Evolutionary conservation across 2,113 vertebrate genomes (phyloP), one percentile per base, ranked within the genome.

Genomic region (Sminthopsis crassicaudata): DNA sequence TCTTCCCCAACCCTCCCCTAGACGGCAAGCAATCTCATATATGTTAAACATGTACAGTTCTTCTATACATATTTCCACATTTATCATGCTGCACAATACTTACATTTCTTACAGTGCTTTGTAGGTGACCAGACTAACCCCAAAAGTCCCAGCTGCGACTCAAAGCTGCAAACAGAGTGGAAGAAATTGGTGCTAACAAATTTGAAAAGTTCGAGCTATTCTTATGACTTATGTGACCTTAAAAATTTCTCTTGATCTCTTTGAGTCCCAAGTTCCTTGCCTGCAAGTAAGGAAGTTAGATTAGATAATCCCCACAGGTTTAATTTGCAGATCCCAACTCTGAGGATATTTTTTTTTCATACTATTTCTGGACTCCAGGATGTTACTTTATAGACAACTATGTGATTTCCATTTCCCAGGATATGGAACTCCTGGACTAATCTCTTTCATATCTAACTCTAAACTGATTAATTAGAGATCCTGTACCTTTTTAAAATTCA

Each of bases 51-150:
- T 51, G 50, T 51, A 51, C 50, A 51, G 10, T 51, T 10, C 50
- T 51, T 51, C 50, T 51, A 51, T 51, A 51, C 50, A 51, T 51
- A 51, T 51, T 51, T 51, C 50, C 50, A 51, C 50, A 51, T 51
- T 51, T 51, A 51, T 51, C 50, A 51, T 1, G 9, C 50, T 51
- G 6, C 9, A 51, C 50, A 51, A 51, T 51, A 92, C 60, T 93
- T 91, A 95, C 46, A 0, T 9, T 96, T 93, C 60, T 46, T 24
- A 93, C 36, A 90, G 2, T 93, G 7, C 76, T 53, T 94, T 22
- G 46, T 94, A 50, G 89, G 8, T 51, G 84, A 92, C 90, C 52
- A 48, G 93, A 95, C 92, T 88, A 30, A 55, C 0, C 11, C 88
- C 67, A 46, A 46, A 46, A 76, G 54, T 90, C 22, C 48, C 90